Evolutionary conservation across 2,113 vertebrate species (phyloP).

Genomic region (Oreochromis aureus): DNA sequence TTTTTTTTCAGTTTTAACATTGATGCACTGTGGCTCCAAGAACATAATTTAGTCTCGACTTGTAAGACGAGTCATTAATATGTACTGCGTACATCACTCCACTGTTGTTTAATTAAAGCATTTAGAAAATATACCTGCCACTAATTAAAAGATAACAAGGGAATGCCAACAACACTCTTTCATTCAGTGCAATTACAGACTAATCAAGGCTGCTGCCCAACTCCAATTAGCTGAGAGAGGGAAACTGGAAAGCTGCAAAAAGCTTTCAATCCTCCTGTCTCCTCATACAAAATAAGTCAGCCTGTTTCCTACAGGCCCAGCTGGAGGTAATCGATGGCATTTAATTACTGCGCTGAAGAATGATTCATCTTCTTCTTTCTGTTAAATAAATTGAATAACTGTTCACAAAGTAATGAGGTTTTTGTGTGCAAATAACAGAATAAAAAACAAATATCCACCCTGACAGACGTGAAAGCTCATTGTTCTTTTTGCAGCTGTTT

Average conservation of each 20-base stretch:
- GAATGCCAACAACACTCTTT: conserved; percentile 6
- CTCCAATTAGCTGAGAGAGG: not conserved
- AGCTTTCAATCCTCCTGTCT: not conserved
- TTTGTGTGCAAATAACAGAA: not conserved
- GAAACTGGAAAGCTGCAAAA: not conserved
- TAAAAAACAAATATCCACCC: not conserved
- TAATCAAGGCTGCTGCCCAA: not conserved
- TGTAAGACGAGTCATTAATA: not conserved
- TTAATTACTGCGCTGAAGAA: not conserved
- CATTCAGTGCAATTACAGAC: conserved; percentile 2
- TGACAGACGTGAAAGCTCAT: not conserved
- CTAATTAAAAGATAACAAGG: conserved; percentile 52
- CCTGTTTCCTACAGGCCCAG: not conserved
- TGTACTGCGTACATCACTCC: not conserved
- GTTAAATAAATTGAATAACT: not conserved
- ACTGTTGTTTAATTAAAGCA: conserved; percentile 8
- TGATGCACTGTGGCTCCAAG: not conserved
- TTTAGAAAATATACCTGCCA: not conserved
- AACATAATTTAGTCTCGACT: not conserved
- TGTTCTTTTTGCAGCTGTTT: not conserved
- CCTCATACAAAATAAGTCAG: not conserved
- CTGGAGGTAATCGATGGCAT: not conserved
- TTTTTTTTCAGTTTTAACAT: not conserved
- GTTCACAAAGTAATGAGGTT: not conserved
- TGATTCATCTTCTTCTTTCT: not conserved